Evolutionary conservation across 2,113 vertebrate species (phyloP), one percentile per base, ranked within the genome.

Genomic region (Atlantisia rogersi): DNA sequence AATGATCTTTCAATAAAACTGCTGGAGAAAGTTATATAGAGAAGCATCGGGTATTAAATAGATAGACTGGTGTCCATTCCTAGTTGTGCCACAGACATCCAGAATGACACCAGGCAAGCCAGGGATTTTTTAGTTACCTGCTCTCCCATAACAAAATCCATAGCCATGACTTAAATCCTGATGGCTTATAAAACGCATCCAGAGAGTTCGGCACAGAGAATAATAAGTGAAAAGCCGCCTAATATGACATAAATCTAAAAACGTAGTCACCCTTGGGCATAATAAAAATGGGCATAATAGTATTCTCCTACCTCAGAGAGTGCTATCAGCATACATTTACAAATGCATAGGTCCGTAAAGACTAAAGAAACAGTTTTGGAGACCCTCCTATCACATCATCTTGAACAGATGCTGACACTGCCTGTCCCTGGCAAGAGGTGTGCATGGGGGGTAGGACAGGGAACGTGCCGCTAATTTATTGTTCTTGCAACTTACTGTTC

Each of bases 201-300:
- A 84, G 89, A 96, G 92, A 95, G 84, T 91, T 92, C 95, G 60
- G 74, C 84, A 91, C 62, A 55, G 81, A 82, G 96, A 95, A 95
- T 94, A 95, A 91, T 95, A 96, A 97, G 94, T 95, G 86, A 97
- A 97, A 97, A 96, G 42, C 94, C 94, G 88, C 88, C 95, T 95
- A 95, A 95, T 95, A 92, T 69, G 86, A 94, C 89, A 94, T 97
- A 97, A 97, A 97, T 96, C 91, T 95, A 84, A 95, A 95, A 84
- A 62, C 31, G 10, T 91, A 89, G 86, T 89, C 70, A 96, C 94
- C 93, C 96, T 89, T 91, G 94, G 89, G 95, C 91, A 84, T 91
- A 94, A 79, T 96, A 97, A 96, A 39, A 93, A 96, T 52, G 74
- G 92, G 86, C 65, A 87, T 91, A 91, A 95, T 77, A 77, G 63